These are phyloP conservation scores for Perithous albicinctus DNA, from an alignment of 2,888 invertebrate species.

Conservation along the genomic window DNA sequence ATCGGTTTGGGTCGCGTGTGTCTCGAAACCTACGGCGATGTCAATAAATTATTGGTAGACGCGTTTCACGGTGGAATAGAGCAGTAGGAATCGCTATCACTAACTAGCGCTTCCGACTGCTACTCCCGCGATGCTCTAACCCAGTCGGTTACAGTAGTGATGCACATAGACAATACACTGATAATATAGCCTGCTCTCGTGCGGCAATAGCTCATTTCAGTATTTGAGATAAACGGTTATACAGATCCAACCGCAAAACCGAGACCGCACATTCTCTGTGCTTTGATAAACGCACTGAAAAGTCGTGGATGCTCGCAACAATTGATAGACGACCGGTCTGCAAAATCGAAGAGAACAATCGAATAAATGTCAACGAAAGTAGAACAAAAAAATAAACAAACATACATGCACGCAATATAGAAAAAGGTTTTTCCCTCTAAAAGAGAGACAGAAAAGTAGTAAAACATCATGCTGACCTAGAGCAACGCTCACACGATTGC, in stretches of 20 bases:
- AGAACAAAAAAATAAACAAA: slow-evolving; percentile 30
- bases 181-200: slow-evolving; percentile 40
- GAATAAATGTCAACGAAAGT: background rate
- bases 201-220: slow-evolving; percentile 51
- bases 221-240: slow-evolving; percentile 55
- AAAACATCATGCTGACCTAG: slow-evolving; percentile 27
- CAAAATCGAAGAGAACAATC: slow-evolving; percentile 9
- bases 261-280: slow-evolving; percentile 35
- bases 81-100: slow-evolving; percentile 32
- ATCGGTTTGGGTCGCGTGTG: slow-evolving; percentile 20
- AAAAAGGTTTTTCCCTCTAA: background rate
- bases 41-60: slow-evolving; percentile 52
- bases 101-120: slow-evolving; percentile 41
- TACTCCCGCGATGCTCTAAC: slow-evolving; percentile 4
- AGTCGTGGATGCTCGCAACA: background rate
- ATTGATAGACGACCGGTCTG: slow-evolving; percentile 5
- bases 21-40: slow-evolving; percentile 41
- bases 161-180: background rate
- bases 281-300: slow-evolving; percentile 51
- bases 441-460: background rate
- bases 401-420: background rate
- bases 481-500: slow-evolving; percentile 22
- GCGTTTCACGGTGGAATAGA: slow-evolving; percentile 25
- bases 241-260: slow-evolving; percentile 51
- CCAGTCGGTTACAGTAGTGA: background rate